phyloP scores from a whole-genome alignment of 2,113 vertebrate species.

The Erinaceus europaeus region DNA sequence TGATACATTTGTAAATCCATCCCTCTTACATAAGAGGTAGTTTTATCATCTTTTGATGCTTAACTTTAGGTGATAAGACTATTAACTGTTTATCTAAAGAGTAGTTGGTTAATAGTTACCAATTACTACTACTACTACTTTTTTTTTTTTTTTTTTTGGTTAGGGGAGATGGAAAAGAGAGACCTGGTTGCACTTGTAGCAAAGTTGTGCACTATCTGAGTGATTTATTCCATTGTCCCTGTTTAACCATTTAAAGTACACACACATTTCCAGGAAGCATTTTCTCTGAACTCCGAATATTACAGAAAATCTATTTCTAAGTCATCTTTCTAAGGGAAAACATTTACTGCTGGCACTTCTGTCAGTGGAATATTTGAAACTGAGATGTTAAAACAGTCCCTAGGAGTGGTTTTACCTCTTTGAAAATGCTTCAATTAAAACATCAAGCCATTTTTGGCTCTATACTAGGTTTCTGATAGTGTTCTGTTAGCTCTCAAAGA shows the following conservation, averaged over 20 bases:
- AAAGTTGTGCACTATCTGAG: too few relatives aligned
- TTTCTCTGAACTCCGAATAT: not conserved
- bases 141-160: too few relatives aligned
- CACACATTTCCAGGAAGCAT: not conserved
- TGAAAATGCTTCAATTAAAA: not conserved
- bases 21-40: not conserved
- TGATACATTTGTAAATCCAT: not conserved
- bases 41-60: constrained; percentile 5
- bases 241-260: too few relatives aligned
- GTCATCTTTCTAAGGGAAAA: not conserved
- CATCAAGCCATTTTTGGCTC: not conserved
- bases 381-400: not conserved
- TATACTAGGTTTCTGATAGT: not conserved
- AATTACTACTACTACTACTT: too few relatives aligned
- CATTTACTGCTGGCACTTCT: not conserved
- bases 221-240: too few relatives aligned
- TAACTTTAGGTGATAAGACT: not conserved
- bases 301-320: constrained; percentile 27
- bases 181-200: too few relatives aligned
- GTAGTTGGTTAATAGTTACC: not conserved
- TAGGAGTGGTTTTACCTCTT: not conserved
- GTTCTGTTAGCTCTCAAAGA: not conserved
- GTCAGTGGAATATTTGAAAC: constrained; percentile 7
- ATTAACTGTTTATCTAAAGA: not conserved
- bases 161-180: too few relatives aligned